These are phyloP conservation scores for Plagodis pulveraria DNA, from an alignment of 2,888 invertebrate species.

Conservation along the genomic window DNA sequence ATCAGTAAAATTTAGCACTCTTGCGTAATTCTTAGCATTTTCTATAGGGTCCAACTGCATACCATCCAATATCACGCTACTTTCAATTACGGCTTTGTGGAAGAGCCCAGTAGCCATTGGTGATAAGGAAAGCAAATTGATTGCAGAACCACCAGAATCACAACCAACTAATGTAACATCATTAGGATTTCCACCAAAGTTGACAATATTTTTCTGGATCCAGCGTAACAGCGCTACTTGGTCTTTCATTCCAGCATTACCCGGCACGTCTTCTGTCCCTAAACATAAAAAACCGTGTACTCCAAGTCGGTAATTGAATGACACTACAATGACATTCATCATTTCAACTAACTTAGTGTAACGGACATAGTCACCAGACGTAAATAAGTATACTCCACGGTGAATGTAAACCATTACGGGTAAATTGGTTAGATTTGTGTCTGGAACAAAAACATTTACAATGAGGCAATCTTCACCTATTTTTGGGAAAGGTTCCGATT, in stretches of 20 bases:
- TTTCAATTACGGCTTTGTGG: slow-evolving; percentile 33
- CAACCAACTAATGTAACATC: slow-evolving; percentile 33
- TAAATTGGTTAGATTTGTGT: slow-evolving; percentile 30
- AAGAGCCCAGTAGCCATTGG: slow-evolving; percentile 30
- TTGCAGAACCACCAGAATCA: slow-evolving; percentile 29
- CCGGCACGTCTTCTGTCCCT: slow-evolving; percentile 38
- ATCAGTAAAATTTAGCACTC: slow-evolving; percentile 17
- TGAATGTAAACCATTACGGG: slow-evolving; percentile 38
- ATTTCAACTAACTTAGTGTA: slow-evolving; percentile 12
- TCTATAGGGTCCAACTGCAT: slow-evolving; percentile 14
- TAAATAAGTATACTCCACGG: slow-evolving; percentile 33
- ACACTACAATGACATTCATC: slow-evolving; percentile 34
- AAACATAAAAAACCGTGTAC: slow-evolving; percentile 39
- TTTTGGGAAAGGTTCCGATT: slow-evolving; percentile 8
- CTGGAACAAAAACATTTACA: slow-evolving; percentile 32
- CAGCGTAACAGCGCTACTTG: slow-evolving; percentile 34
- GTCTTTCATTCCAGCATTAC: slow-evolving; percentile 41
- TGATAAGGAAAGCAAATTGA: slow-evolving; percentile 31
- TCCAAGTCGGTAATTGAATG: slow-evolving; percentile 39
- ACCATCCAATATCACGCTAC: slow-evolving; percentile 14
- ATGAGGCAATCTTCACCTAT: slow-evolving; percentile 27
- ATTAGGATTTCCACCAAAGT: slow-evolving; percentile 37
- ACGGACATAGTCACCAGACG: slow-evolving; percentile 14
- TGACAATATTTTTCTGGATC: slow-evolving; percentile 35
- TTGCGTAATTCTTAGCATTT: slow-evolving; percentile 22